These are phyloP conservation scores for Coleophora deauratella DNA, from an alignment of 2,888 invertebrate species.

Conservation along the genomic window DNA sequence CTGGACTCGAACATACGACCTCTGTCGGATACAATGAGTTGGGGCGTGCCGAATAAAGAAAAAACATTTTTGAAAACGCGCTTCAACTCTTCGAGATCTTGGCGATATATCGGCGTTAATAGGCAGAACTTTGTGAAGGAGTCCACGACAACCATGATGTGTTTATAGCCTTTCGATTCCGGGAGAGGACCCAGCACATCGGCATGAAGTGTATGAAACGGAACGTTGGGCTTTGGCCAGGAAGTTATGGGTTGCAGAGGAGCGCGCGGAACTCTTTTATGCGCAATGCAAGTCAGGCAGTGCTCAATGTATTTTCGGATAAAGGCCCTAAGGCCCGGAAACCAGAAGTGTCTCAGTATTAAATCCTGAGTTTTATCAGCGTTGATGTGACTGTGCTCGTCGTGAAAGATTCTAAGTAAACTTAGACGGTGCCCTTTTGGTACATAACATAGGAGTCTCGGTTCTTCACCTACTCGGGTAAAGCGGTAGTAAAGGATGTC, in stretches of 20 bases:
- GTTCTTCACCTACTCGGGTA: constrained; percentile 1
- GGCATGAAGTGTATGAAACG: constrained; percentile 7
- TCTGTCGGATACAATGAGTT: constrained; percentile 4
- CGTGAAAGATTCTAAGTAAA: constrained; percentile 6
- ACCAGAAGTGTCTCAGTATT: constrained; percentile 4
- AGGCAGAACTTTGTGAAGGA: constrained; percentile 6
- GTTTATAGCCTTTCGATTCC: constrained; percentile 3
- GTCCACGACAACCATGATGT: constrained; percentile 4
- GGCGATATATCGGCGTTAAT: not conserved
- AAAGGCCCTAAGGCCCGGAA: constrained; percentile 3
- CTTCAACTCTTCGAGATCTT: not conserved
- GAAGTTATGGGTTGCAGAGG: constrained; percentile 3
- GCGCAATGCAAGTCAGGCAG: constrained; percentile 3
- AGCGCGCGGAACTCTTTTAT: not conserved
- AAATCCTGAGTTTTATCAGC: constrained; percentile 8
- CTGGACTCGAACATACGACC: constrained; percentile 8
- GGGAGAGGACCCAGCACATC: constrained; percentile 9
- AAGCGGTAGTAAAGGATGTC: not conserved
- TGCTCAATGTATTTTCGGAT: no score
- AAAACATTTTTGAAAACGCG: not conserved
- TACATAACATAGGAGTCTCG: constrained; percentile 7
- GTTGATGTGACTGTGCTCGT: constrained; percentile 6
- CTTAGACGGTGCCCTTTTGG: constrained; percentile 8
- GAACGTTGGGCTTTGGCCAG: constrained; percentile 6
- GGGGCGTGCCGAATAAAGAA: constrained; percentile 7